Base-by-base conservation (phyloP, 2,888 invertebrate species). In the Drosophila birchii region DNA sequence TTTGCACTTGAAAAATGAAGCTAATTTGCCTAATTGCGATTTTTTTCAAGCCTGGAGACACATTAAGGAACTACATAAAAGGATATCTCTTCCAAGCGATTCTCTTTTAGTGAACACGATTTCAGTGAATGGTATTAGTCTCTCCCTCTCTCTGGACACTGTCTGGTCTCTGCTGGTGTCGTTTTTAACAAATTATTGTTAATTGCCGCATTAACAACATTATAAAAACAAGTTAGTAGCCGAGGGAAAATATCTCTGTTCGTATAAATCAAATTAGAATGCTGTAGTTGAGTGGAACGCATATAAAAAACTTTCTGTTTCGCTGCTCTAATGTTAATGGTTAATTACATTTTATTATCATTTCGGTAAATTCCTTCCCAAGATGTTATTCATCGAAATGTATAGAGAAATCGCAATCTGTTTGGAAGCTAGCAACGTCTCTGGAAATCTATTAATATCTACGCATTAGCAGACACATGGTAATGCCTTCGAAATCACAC, bases 101-200 rank as follows among this genome's bases (percentile, higher is more conserved):
- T 63, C 26, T 26, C 12, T 54, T 34, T 59, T 34, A 47, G 14
- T 32, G 47, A 47, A 45, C 41, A 49, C 8, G n/a, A 14, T 45
- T 18, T 32, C 20, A 18, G 16, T 16, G 29, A 34, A 11, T 34
- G 34, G 34, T 34, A 3, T 34, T 34, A 11, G 34, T 34, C 34
- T 34, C 23, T 16, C 26, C 16, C 45, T 47, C 29, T 29, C 8
- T 29, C 1, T 29, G 36, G 9, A n/a, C 44, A n/a, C 29, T 29
- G 29, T 12, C n/a, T 29, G 29, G 29, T 47, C 9, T 3, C 6
- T 41, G 62, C 18, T 54, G 29, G 61, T 75, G 70, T 75, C 69
- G 55, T 69, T 75, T 69, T 69, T 74, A 55, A 59, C 73, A 18
- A 72, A 72, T 73, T 55, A 64, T 51, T 72, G 72, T 71, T 73